phyloP scores from a whole-genome alignment of 2,888 invertebrate genomes.

The Nyleta sp. region DNA sequence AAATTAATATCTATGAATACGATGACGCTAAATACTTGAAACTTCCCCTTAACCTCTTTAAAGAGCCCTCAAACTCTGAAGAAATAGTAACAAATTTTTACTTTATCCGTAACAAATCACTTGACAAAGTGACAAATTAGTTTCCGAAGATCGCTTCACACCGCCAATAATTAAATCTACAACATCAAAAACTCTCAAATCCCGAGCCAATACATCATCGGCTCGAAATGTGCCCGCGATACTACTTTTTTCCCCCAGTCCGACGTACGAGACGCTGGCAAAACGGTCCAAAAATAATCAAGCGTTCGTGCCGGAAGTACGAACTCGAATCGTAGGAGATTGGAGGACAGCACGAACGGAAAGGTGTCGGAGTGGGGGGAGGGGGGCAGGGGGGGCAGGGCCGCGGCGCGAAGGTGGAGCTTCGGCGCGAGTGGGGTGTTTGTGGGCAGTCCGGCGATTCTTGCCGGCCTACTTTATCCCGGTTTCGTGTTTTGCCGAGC shows the following conservation, averaged over 20 bases:
- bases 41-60: not conserved
- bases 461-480: slow-evolving; percentile 67
- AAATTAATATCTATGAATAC: no score
- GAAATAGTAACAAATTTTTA: slow-evolving; percentile 14
- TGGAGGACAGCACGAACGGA: slow-evolving; percentile 64
- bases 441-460: slow-evolving; percentile 70
- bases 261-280: slow-evolving; percentile 49
- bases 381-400: slow-evolving; percentile 39
- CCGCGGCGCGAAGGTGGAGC: slow-evolving; percentile 67
- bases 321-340: slow-evolving; percentile 61
- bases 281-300: slow-evolving; percentile 62
- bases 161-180: slow-evolving; percentile 53
- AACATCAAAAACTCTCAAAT: slow-evolving; percentile 43
- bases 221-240: slow-evolving; percentile 43
- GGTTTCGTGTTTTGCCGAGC: slow-evolving; percentile 64
- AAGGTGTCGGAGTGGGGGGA: slow-evolving; percentile 46
- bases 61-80: slow-evolving; percentile 2
- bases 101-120: slow-evolving; percentile 43
- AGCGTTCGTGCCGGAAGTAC: slow-evolving; percentile 64
- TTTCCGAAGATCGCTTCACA: slow-evolving; percentile 40
- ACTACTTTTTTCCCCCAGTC: slow-evolving; percentile 23
- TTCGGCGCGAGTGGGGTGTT: slow-evolving; percentile 65
- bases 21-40: not conserved
- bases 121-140: slow-evolving; percentile 50
- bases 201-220: slow-evolving; percentile 42